phyloP scores from a whole-genome alignment of 1,140 invertebrate genomes.

The Cydia splendana region DNA sequence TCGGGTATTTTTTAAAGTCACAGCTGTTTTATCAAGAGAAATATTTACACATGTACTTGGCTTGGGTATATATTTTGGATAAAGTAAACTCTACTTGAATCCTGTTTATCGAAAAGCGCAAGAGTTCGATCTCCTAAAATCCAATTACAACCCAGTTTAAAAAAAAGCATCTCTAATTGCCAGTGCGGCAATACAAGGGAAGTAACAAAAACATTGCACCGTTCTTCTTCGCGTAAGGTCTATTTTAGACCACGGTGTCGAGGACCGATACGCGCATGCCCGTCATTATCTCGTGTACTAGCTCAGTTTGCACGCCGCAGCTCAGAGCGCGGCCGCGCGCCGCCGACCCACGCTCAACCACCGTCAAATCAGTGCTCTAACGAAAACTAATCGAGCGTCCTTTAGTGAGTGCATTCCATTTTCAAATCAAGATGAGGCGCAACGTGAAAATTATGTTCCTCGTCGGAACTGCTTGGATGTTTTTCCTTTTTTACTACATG shows the following conservation, averaged over 20 bases:
- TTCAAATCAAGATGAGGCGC: slow-evolving; percentile 60
- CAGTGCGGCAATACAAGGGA: slow-evolving; percentile 1
- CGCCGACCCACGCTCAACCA: slow-evolving; percentile 45
- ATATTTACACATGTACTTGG: too few relatives aligned
- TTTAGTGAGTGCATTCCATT: slow-evolving; percentile 13
- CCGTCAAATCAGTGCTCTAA: slow-evolving; percentile 36
- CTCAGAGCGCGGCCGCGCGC: slow-evolving; percentile 69
- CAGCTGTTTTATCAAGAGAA: too few relatives aligned
- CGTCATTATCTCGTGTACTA: slow-evolving; percentile 47
- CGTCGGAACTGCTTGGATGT: slow-evolving; percentile 67
- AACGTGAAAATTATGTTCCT: slow-evolving; percentile 71
- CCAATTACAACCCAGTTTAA: neutral
- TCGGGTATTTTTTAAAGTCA: too few relatives aligned
- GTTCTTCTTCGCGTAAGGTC: slow-evolving; percentile 39
- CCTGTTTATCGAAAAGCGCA: neutral
- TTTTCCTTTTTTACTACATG: slow-evolving; percentile 72
- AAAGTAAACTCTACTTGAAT: neutral
- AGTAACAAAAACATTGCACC: slow-evolving; percentile 29
- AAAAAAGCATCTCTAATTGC: slow-evolving; percentile 13
- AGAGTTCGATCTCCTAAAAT: neutral
- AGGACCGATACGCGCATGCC: slow-evolving; percentile 68
- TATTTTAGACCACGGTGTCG: slow-evolving; percentile 56
- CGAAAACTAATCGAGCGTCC: slow-evolving; percentile 1
- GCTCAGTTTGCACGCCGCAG: slow-evolving; percentile 65
- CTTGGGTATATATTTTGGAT: neutral